phyloP scores from a whole-genome alignment of 2,888 invertebrate genomes.

The Pseudococcus longispinus region DNA sequence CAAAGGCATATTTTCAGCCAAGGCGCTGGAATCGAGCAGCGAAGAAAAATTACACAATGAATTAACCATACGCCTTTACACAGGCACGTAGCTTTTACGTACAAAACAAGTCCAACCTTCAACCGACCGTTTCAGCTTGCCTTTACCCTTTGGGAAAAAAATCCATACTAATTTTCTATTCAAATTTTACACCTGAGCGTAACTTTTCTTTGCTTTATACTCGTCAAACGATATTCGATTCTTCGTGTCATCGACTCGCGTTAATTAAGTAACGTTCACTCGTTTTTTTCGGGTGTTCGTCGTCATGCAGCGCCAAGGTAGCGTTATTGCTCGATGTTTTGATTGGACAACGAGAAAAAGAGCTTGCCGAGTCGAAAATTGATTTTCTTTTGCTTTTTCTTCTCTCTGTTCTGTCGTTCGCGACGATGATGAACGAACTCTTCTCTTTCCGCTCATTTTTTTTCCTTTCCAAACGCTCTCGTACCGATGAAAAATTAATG shows the following conservation, averaged over 20 bases:
- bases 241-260: conserved; percentile 9
- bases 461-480: neutral
- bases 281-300: neutral
- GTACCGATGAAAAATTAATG: conserved; percentile 3
- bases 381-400: neutral
- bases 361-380: neutral
- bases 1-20: too few relatives aligned
- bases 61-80: neutral
- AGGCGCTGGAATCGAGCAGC: too few relatives aligned
- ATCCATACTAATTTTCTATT: conserved; percentile 1
- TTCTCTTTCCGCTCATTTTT: neutral
- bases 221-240: conserved; percentile 6
- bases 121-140: neutral
- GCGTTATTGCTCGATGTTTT: neutral
- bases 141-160: neutral
- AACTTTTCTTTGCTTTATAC: neutral
- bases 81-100: neutral
- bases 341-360: neutral
- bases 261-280: neutral
- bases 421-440: conserved; percentile 9
- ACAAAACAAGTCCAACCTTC: neutral
- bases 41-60: neutral
- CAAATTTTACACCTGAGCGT: neutral
- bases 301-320: neutral
- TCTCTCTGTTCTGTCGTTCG: neutral